Conservation (phyloP, 2,797 vertebrate species). For the Pseudotriccus pelzelni region DNA sequence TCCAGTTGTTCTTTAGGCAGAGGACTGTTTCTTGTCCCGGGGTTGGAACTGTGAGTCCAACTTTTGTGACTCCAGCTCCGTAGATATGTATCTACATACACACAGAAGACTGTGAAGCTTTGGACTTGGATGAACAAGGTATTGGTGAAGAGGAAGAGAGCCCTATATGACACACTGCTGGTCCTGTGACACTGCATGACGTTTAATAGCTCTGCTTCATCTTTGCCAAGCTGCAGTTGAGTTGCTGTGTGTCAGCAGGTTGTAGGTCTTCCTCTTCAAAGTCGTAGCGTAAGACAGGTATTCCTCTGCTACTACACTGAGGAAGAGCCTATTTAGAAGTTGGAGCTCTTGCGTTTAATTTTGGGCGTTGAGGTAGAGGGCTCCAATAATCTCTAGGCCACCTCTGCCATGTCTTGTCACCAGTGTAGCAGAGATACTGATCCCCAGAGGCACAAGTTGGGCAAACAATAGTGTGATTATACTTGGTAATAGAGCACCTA, state of each 20-base stretch:
- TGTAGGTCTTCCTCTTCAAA: not conserved
- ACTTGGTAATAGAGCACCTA: too few relatives aligned
- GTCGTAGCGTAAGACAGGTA: not conserved
- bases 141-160: not conserved
- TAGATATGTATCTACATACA: accelerated
- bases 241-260: not conserved
- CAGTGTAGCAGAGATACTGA: not conserved
- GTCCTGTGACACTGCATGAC: not conserved
- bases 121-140: not conserved
- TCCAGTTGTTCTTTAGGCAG: not conserved
- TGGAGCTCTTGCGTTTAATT: not conserved
- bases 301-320: not conserved
- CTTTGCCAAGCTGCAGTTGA: not conserved
- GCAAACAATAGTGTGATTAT: not conserved
- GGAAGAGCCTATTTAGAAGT: not conserved
- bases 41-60: not conserved
- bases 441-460: not conserved
- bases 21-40: not conserved
- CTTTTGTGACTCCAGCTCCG: not conserved
- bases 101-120: not conserved
- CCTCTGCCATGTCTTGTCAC: not conserved
- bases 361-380: not conserved
- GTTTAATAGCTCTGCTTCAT: not conserved
- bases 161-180: not conserved
- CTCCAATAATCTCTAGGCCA: not conserved